A percentile compares a stretch with the other conserved stretches of the same genome.
Conservation (phyloP, 2,797 vertebrate species). For the Microtus californicus region DNA sequence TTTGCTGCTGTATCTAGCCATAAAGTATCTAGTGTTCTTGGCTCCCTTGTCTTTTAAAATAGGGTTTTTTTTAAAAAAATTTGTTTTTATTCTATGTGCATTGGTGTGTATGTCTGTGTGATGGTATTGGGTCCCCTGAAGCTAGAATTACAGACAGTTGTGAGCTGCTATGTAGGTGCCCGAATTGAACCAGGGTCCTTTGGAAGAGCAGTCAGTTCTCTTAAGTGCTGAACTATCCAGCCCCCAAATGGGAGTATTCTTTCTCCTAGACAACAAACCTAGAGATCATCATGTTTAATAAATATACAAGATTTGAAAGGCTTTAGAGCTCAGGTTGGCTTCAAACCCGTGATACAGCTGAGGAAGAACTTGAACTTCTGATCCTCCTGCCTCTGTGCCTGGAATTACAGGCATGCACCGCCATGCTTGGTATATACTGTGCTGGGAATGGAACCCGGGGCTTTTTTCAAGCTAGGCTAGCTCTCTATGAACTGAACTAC, state of each 20-base stretch:
- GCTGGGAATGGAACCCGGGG: neutral
- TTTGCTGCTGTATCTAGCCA: neutral
- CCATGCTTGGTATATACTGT: neutral
- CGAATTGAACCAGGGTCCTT: too few species aligned
- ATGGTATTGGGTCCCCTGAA: too few species aligned
- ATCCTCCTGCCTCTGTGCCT: neutral
- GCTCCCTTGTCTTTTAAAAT: neutral
- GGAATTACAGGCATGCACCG: neutral
- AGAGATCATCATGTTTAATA: neutral
- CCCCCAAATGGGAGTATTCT: neutral
- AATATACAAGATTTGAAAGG: neutral
- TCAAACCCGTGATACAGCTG: neutral
- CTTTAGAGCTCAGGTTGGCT: neutral
- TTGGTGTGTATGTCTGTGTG: too few species aligned
- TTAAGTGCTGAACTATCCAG: too few species aligned
- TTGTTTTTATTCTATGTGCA: too few species aligned
- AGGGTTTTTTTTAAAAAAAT: neutral
- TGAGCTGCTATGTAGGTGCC: too few species aligned
- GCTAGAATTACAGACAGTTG: too few species aligned
- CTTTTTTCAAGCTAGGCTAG: neutral
- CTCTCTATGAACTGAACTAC: neutral
- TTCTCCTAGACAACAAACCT: neutral
- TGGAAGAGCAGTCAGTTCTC: too few species aligned
- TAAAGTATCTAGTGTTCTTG: neutral
- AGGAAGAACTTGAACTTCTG: neutral